These are phyloP conservation scores for Lobophora halterata DNA, from an alignment of 2,888 invertebrate genomes.

Conservation along the genomic window DNA sequence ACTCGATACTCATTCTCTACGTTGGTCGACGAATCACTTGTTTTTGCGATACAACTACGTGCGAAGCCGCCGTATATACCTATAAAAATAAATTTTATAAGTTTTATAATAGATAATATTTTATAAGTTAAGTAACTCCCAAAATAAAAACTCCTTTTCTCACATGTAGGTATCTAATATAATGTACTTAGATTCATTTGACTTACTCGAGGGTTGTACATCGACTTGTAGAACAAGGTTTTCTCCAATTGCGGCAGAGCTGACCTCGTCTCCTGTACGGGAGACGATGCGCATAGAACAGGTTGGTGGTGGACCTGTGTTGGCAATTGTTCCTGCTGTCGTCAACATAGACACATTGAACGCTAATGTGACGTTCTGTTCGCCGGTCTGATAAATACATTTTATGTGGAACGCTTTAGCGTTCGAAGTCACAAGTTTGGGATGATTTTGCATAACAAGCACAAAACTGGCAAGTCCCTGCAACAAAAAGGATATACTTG, in stretches of 20 bases:
- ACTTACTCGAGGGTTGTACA: constrained; percentile 86
- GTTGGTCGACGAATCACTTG: constrained; percentile 88
- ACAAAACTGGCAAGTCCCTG: constrained; percentile 96
- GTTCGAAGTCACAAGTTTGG: constrained; percentile 95
- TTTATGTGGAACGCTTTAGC: constrained; percentile 98
- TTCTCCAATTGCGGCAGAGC: constrained; percentile 95
- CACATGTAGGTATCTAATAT: no score
- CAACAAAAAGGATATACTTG: no score
- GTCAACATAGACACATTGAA: constrained; percentile 98
- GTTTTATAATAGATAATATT: not conserved
- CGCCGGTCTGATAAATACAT: constrained; percentile 96
- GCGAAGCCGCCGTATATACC: constrained; percentile 97
- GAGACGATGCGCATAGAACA: constrained; percentile 96
- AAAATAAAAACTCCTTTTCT: no score
- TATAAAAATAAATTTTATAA: constrained; percentile 43
- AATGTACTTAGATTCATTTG: not conserved
- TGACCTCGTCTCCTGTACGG: constrained; percentile 92
- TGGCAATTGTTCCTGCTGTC: constrained; percentile 96
- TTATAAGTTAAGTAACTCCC: no score
- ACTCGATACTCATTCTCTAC: constrained; percentile 95
- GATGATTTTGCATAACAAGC: constrained; percentile 97
- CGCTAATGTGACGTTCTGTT: constrained; percentile 94
- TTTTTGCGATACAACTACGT: constrained; percentile 95
- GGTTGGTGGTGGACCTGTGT: constrained; percentile 95
- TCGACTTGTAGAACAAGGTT: constrained; percentile 92